Evolutionary conservation across 2,797 vertebrate species (phyloP).

Genomic region (Sebastes minor): DNA sequence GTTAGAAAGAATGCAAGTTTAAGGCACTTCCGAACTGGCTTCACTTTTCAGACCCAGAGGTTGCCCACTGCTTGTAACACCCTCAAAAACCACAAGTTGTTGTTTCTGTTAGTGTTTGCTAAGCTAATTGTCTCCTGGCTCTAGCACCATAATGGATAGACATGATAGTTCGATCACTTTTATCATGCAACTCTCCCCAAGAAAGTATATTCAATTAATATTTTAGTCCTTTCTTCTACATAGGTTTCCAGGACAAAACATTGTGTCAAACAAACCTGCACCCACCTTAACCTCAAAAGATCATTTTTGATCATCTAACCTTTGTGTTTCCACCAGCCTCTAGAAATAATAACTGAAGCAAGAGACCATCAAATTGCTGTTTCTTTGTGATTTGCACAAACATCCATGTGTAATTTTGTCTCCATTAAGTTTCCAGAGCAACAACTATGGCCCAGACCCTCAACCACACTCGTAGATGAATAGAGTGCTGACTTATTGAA

Average conservation of each 20-base stretch:
- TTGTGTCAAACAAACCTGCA: not conserved
- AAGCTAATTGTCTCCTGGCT: not conserved
- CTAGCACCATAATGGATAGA: not conserved
- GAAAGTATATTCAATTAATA: not conserved
- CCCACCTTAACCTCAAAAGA: too few species aligned
- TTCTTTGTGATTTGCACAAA: conserved; percentile 24
- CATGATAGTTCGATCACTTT: not conserved
- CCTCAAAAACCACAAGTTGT: not conserved
- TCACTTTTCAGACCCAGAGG: too few species aligned
- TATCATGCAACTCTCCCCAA: not conserved
- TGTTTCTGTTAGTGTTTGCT: not conserved
- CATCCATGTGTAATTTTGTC: not conserved
- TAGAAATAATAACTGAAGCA: conserved; percentile 17
- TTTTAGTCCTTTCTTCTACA: not conserved
- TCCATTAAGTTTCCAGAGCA: conserved; percentile 1
- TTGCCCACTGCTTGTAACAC: not conserved
- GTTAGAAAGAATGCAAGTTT: too few species aligned
- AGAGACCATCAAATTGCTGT: conserved; percentile 7
- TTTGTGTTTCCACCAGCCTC: not conserved
- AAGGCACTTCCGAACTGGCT: too few species aligned
- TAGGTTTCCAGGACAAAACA: not conserved
- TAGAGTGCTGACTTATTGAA: not conserved
- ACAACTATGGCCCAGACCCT: not conserved
- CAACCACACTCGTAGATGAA: not conserved
- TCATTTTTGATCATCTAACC: conserved; percentile 13